Evolutionary conservation across 2,888 invertebrate genomes (phyloP).

Genomic region (Microplitis manilae): DNA sequence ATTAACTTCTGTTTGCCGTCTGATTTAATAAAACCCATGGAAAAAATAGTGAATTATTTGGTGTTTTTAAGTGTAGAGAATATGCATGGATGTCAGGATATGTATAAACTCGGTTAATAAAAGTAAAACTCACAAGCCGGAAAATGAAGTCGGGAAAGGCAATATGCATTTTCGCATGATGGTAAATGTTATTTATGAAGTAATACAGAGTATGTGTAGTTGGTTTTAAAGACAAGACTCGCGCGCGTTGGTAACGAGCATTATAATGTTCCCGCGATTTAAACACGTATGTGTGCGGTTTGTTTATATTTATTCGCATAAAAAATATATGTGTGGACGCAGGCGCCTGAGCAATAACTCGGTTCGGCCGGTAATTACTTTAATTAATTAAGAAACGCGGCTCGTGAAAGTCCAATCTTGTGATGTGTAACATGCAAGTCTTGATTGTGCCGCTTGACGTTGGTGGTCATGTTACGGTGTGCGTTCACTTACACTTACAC

Average conservation of each 20-base stretch:
- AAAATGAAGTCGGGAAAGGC: constrained; percentile 28
- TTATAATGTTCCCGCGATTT: constrained; percentile 53
- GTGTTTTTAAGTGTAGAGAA: neutral
- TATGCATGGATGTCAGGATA: neutral
- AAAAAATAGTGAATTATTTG: neutral
- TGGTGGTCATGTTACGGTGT: neutral
- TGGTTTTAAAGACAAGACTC: constrained; percentile 49
- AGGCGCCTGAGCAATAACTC: constrained; percentile 62
- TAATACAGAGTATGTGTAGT: constrained; percentile 19
- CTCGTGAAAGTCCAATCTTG: constrained; percentile 66
- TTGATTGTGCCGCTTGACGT: constrained; percentile 18
- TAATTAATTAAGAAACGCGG: constrained; percentile 67
- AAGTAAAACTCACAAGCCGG: constrained; percentile 33
- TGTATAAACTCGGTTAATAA: constrained; percentile 23
- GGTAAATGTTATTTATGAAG: constrained; percentile 28
- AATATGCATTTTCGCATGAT: constrained; percentile 19
- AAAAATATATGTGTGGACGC: constrained; percentile 44
- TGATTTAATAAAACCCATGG: neutral
- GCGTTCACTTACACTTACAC: neutral
- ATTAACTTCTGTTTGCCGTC: neutral
- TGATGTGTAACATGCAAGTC: constrained; percentile 59
- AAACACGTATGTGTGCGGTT: constrained; percentile 14
- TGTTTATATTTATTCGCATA: constrained; percentile 20
- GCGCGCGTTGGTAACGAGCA: constrained; percentile 51
- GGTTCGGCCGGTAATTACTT: constrained; percentile 65